Evolutionary conservation across 2,113 vertebrate genomes (phyloP).

Genomic region (Scolopax mira): DNA sequence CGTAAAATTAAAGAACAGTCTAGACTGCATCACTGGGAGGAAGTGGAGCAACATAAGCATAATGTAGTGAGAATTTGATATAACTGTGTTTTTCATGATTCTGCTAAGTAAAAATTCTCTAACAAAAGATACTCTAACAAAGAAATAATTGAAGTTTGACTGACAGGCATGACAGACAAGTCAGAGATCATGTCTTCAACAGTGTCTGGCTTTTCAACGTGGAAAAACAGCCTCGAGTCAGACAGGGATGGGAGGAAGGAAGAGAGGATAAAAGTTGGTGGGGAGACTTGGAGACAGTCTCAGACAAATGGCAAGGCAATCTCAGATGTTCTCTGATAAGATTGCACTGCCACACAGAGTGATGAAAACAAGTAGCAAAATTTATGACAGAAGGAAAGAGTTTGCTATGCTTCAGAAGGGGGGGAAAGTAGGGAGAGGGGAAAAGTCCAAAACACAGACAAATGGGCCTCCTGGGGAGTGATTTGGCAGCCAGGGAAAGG

Average conservation of each 20-base stretch:
- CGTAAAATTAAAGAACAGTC: not conserved
- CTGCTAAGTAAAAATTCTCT: not conserved
- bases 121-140: not conserved
- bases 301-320: not conserved
- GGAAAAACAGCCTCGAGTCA: not conserved
- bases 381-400: not conserved
- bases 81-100: not conserved
- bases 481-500: not conserved
- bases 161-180: not conserved
- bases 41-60: not conserved
- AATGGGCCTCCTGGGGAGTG: not conserved
- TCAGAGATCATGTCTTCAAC: not conserved
- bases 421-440: fast-evolving
- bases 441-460: not conserved
- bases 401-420: not conserved
- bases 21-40: not conserved
- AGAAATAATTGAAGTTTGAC: not conserved
- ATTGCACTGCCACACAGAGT: not conserved
- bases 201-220: not conserved
- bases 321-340: not conserved
- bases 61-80: not conserved
- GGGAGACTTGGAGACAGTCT: not conserved
- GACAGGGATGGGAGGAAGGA: not conserved
- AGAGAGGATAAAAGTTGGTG: not conserved
- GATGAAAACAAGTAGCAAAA: not conserved